phyloP scores from a whole-genome alignment of 2,797 vertebrate genomes.

The Rhinogobio ventralis region DNA sequence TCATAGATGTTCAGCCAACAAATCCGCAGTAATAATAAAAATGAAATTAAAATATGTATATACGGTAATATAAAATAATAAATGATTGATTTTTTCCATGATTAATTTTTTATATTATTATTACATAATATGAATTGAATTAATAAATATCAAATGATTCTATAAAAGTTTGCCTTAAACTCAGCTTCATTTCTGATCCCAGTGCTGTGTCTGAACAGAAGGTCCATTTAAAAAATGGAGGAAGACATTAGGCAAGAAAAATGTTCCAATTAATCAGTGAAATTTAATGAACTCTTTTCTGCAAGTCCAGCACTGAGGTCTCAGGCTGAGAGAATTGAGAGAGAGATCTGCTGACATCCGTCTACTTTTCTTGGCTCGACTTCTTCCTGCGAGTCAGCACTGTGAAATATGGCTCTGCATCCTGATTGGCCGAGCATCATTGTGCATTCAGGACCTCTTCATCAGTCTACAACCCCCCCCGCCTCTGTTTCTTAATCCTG shows the following conservation, averaged over 20 bases:
- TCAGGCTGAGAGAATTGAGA: neutral
- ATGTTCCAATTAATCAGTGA: slow-evolving; percentile 24
- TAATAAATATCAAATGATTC: neutral
- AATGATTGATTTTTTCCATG: too few relatives aligned
- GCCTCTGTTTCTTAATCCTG: neutral
- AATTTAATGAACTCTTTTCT: slow-evolving; percentile 16
- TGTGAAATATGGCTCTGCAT: slow-evolving; percentile 11
- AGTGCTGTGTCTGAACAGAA: neutral
- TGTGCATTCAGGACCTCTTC: neutral
- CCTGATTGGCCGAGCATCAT: slow-evolving; percentile 13
- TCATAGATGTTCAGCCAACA: too few relatives aligned
- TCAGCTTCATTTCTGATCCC: neutral
- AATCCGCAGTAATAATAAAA: too few relatives aligned
- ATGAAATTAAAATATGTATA: too few relatives aligned
- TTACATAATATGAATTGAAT: neutral
- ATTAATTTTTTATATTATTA: too few relatives aligned
- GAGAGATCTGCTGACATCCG: slow-evolving; percentile 21
- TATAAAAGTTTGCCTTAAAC: too few relatives aligned
- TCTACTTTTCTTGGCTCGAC: neutral
- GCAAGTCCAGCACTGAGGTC: slow-evolving; percentile 13
- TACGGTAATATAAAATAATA: too few relatives aligned
- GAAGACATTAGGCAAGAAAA: slow-evolving; percentile 13
- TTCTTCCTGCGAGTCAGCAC: slow-evolving; percentile 11
- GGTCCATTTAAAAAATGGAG: neutral
- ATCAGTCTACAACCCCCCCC: neutral